phyloP scores from a whole-genome alignment of 2,797 vertebrate species.

The Acridotheres tristis region DNA sequence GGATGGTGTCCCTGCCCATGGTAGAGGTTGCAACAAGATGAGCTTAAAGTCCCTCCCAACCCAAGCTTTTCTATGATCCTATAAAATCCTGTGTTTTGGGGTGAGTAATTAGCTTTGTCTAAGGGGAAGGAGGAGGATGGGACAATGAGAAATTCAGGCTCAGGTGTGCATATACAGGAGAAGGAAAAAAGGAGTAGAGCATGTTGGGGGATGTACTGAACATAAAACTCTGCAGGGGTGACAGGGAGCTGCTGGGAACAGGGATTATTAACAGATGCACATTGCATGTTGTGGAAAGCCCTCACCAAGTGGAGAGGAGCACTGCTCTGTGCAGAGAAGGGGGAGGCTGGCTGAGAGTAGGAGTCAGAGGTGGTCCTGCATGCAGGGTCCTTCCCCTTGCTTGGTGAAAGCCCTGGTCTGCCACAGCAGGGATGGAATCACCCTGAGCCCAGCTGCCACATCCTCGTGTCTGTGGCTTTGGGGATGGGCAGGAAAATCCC shows the following conservation, averaged over 20 bases:
- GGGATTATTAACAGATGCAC: neutral
- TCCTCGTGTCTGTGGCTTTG: neutral
- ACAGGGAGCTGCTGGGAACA: neutral
- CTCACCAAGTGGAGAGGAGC: neutral
- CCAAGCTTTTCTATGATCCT: neutral
- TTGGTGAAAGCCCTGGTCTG: neutral
- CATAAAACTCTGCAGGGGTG: neutral
- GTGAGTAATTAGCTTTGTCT: neutral
- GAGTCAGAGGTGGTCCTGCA: neutral
- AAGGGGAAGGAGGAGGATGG: neutral
- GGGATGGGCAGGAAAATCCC: neutral
- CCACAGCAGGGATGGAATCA: accelerated
- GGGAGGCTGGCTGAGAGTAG: neutral
- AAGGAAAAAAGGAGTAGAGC: neutral
- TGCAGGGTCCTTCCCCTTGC: neutral
- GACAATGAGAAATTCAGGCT: neutral
- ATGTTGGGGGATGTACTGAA: neutral
- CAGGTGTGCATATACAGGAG: neutral
- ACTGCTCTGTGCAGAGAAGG: neutral
- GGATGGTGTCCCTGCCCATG: neutral
- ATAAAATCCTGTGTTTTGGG: neutral
- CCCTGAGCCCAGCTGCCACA: accelerated
- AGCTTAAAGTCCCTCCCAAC: neutral
- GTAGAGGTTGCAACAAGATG: neutral
- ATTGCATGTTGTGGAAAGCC: accelerated